A percentile compares a stretch with the other conserved stretches of the same genome.
Conservation (phyloP, 2,888 invertebrate species). For the Cheilosia impressa region DNA sequence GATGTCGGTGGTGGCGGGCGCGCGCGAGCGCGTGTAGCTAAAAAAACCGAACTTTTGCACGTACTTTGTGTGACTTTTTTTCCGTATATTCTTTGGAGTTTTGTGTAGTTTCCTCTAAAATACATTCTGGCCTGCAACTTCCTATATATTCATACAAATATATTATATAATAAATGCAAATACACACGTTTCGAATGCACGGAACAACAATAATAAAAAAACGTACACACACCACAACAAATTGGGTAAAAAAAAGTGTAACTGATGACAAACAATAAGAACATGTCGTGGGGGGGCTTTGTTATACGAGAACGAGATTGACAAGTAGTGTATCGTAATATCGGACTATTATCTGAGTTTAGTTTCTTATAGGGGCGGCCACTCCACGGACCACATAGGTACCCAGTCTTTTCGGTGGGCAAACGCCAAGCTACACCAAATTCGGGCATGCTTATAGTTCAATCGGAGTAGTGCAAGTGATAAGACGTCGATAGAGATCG, state of each 20-base stretch:
- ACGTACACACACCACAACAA: slow-evolving; percentile 40
- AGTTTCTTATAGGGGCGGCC: slow-evolving; percentile 50
- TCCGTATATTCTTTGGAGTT: slow-evolving; percentile 35
- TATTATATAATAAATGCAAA: slow-evolving; percentile 67
- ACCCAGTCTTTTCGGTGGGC: slow-evolving; percentile 19
- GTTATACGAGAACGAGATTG: slow-evolving; percentile 56
- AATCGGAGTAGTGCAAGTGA: slow-evolving; percentile 50
- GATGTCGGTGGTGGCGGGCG: slow-evolving; percentile 21
- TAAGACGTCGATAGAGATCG: slow-evolving; percentile 45
- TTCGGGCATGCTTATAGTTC: slow-evolving; percentile 61
- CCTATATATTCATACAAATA: slow-evolving; percentile 57
- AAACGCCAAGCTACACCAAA: slow-evolving; percentile 17
- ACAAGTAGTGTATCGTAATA: slow-evolving; percentile 50
- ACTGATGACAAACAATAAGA: slow-evolving; percentile 39
- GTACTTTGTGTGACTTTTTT: slow-evolving; percentile 40
- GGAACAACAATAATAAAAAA: slow-evolving; percentile 43
- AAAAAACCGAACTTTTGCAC: slow-evolving; percentile 65
- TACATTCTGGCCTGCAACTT: slow-evolving; percentile 45
- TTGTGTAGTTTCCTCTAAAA: slow-evolving; percentile 54
- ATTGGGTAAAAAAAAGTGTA: slow-evolving; percentile 39
- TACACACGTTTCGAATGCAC: slow-evolving; percentile 69
- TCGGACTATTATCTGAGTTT: slow-evolving; percentile 36
- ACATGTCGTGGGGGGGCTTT: slow-evolving; percentile 34
- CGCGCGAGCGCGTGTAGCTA: slow-evolving; percentile 60
- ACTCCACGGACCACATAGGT: not conserved